Base-by-base conservation (phyloP, 2,797 vertebrate genomes). In the Myripristis jacobus region DNA sequence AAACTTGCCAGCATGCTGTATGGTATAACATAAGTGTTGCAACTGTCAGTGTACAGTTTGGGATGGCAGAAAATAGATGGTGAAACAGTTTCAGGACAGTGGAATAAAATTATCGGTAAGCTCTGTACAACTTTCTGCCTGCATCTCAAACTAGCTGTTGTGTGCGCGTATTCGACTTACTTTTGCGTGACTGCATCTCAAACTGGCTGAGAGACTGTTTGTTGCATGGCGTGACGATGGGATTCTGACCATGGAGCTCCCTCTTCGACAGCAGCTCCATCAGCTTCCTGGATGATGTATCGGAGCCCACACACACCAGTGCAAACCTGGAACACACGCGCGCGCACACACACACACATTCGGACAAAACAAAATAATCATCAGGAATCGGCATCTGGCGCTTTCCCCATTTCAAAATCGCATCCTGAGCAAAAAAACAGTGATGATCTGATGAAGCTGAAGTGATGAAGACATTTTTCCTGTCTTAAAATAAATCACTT, bases 151-250 rank as follows among this genome's bases (percentile, higher is more conserved):
- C n/a, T 11, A 29, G 2, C 31, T 0, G 0, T 29, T 29, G 31
- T 16, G 36, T 19, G 8, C 10, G 51, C 13, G 24, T 21, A 11
- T 9, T 25, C 3, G 6, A 82, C 95, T 95, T 96, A 99, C 97
- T 99, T 96, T 99, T 99, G 72, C 97, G 94, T 59, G 98, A 99
- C 92, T 99, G 98, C 96, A 98, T 96, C 94, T 99, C 98, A 94
- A 99, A 99, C 66, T 99, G 98, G 94, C 97, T 98, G 89, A 99
- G 95, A 31, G 98, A 99, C 87, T 99, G 98, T 81, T 99, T 99
- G 92, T 99, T 99, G 92, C 98, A 99, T 0, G 98, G 97, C 7
- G 98, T 98, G 73, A 99, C 97, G 47, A 98, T 96, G 56, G 97
- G 98, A 94, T 97, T 99, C 84, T 99, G 98, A 52, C 97, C 97